These are phyloP conservation scores for Sinocyclocheilus anshuiensis DNA, from an alignment of 2,113 vertebrate genomes.

Conservation along the genomic window DNA sequence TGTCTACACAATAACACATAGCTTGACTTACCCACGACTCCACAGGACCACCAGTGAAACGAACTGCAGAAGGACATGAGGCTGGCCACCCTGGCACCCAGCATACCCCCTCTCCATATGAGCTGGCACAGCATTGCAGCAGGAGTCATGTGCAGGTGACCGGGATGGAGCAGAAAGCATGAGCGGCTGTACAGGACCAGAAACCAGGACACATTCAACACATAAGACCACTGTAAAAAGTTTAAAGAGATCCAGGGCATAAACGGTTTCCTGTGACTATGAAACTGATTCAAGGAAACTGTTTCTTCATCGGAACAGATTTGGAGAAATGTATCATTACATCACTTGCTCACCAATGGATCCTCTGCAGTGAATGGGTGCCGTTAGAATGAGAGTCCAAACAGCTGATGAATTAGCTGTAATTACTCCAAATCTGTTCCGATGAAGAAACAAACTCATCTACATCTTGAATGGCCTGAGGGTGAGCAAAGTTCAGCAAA, in stretches of 20 bases:
- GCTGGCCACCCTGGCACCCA: conserved; percentile 79
- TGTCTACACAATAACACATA: neutral
- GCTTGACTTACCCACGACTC: conserved; percentile 76
- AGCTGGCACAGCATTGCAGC: conserved; percentile 81
- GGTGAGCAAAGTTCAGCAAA: too few species aligned
- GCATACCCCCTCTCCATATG: conserved; percentile 85
- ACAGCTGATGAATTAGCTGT: too few species aligned
- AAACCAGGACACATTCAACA: conserved; percentile 81
- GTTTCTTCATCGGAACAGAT: neutral
- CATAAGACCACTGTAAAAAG: conserved; percentile 74
- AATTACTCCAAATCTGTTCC: too few species aligned
- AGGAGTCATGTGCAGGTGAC: conserved; percentile 71
- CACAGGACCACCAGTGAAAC: conserved; percentile 81
- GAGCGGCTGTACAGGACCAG: conserved; percentile 79
- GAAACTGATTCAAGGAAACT: too few species aligned
- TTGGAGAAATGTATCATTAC: neutral
- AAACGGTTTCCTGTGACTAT: neutral
- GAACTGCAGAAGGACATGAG: conserved; percentile 80
- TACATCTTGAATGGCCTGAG: too few species aligned
- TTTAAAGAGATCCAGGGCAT: neutral
- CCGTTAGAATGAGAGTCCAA: too few species aligned
- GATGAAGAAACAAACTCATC: too few species aligned
- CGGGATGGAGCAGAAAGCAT: conserved; percentile 74
- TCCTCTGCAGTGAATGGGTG: too few species aligned
- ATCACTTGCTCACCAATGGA: too few species aligned